Evolutionary conservation across 2,797 vertebrate species (phyloP), one percentile per base, ranked within the genome.

Genomic region (Syngnathus rostellatus): DNA sequence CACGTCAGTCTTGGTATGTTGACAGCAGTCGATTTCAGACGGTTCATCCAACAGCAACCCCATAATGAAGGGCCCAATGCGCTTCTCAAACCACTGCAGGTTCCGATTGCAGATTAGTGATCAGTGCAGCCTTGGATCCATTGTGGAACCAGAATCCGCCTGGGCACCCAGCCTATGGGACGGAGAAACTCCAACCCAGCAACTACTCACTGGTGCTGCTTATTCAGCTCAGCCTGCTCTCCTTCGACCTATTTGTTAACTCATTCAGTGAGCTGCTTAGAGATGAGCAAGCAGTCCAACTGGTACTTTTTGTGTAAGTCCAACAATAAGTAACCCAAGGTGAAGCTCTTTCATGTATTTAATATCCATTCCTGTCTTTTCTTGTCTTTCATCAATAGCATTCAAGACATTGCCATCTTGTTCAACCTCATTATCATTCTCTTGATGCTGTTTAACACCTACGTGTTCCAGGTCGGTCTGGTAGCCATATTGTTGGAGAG

Each of bases 371-470:
- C 8, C n/a, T 10, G 8, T 58, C 14, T 43, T 43, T 61, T 4
- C 38, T 61, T 61, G 5, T 45, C 59, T 61, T 43, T 61, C 19
- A 14, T 16, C 21, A 17, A 71, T 74, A 88, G 95, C 70, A 93
- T 95, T 84, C 95, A 98, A 88, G 95, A 98, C 83, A 93, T 95
- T 0, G 85, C 90, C 25, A 76, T 93, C 71, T 91, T 98, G 77
- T 96, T 98, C 81, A 97, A 95, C 39, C 77, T 94, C 85, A 93
- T 97, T 93, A 93, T 98, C 73, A 75, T 98, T 71, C 94, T 97
- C 85, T 85, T 98, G 87, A 96, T 96, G 95, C 92, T 97, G 82
- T 97, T 97, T 83, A 97, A 95, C 90, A 98, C 95, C 71, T 97
- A 93, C 85, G 90, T 98, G 65, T 98, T 97, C 91, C 95, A 95